phyloP scores from a whole-genome alignment of 1,140 invertebrate species.

The Pissodes strobi region DNA sequence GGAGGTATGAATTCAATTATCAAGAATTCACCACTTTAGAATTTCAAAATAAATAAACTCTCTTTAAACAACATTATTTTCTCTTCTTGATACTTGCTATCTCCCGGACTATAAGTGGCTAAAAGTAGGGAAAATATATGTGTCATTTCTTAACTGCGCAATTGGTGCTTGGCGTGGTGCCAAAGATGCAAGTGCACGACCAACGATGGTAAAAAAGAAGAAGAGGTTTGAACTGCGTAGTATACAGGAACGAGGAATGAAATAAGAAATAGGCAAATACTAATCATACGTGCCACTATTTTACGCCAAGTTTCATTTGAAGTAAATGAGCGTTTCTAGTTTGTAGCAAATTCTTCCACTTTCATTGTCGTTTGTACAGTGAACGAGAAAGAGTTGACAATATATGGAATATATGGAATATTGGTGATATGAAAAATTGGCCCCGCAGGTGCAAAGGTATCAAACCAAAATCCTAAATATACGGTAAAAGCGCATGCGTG shows the following conservation, averaged over 20 bases:
- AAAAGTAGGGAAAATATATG: conserved; percentile 2
- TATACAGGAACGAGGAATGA: conserved; percentile 17
- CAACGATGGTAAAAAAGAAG: conserved; percentile 17
- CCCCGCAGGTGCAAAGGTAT: too few relatives aligned
- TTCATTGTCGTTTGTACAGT: too few relatives aligned
- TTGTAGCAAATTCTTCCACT: background rate
- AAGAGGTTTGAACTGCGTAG: conserved; percentile 7
- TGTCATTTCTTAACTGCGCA: conserved; percentile 19
- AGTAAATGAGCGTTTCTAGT: background rate
- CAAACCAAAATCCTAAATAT: too few relatives aligned
- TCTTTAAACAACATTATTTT: too few relatives aligned
- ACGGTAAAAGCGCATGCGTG: too few relatives aligned
- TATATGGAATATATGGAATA: too few relatives aligned
- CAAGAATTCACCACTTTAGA: too few relatives aligned
- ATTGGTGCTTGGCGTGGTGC: conserved; percentile 1
- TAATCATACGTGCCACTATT: background rate
- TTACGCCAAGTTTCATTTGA: background rate
- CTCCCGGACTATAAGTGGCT: background rate
- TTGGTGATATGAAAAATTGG: too few relatives aligned
- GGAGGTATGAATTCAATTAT: too few relatives aligned
- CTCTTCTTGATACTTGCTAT: too few relatives aligned
- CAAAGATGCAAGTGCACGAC: conserved; percentile 9
- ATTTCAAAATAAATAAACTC: too few relatives aligned
- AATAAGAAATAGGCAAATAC: conserved; percentile 1
- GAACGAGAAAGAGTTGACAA: too few relatives aligned